phyloP scores from a whole-genome alignment of 2,888 invertebrate species.

The Balanococcus diminutus region DNA sequence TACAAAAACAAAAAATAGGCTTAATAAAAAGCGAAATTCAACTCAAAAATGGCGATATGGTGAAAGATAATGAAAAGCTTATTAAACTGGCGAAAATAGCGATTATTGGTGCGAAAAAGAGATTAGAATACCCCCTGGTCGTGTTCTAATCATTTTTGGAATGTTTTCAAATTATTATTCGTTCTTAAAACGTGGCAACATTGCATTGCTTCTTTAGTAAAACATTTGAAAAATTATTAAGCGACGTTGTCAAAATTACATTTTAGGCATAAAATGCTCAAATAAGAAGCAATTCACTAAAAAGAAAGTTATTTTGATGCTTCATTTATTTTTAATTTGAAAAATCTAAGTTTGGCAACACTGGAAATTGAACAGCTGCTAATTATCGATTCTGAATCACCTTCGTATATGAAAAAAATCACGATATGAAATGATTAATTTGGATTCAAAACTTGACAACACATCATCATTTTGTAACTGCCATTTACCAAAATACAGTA shows the following conservation, averaged over 20 bases:
- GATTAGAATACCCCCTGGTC: not conserved
- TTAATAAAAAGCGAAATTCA: conserved; percentile 10
- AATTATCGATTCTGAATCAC: too few species aligned
- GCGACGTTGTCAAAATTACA: not conserved
- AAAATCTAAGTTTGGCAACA: not conserved
- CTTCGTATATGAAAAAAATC: too few species aligned
- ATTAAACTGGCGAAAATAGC: conserved; percentile 25
- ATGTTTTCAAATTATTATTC: too few species aligned
- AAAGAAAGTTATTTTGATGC: too few species aligned
- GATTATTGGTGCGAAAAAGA: not conserved
- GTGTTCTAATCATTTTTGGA: not conserved
- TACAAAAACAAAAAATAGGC: not conserved
- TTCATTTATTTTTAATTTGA: not conserved
- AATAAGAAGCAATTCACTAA: not conserved
- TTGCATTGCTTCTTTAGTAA: not conserved
- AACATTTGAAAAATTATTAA: not conserved
- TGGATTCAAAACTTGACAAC: too few species aligned
- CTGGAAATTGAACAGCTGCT: not conserved
- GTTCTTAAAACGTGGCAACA: not conserved
- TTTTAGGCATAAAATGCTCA: not conserved
- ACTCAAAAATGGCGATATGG: conserved; percentile 5
- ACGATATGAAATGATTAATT: too few species aligned
- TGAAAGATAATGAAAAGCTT: not conserved
- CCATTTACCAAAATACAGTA: not conserved
- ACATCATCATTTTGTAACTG: too few species aligned